Percentiles rank a stretch among this genome's conserved stretches.
Evolutionary conservation across 2,888 invertebrate species (phyloP).

Genomic region (Trachelus iudaicus): DNA sequence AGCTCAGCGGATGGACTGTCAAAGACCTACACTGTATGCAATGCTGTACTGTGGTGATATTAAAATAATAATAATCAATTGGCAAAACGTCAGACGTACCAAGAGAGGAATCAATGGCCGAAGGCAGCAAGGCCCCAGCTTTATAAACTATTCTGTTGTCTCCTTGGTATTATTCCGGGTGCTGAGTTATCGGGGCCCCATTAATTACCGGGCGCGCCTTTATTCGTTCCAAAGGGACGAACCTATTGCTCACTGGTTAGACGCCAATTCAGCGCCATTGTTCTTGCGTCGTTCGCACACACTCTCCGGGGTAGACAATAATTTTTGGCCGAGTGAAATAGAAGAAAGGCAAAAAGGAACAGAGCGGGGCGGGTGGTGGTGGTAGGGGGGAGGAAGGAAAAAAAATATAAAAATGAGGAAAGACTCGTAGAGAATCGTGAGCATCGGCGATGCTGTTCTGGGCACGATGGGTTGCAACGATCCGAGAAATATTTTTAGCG

Average conservation of each 20-base stretch:
- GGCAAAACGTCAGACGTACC: too few species aligned
- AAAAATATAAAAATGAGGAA: not conserved
- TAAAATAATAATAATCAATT: too few species aligned
- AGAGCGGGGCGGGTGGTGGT: slow-evolving; percentile 34
- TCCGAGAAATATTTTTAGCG: slow-evolving; percentile 61
- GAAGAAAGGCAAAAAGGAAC: slow-evolving; percentile 40
- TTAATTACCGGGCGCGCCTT: slow-evolving; percentile 65
- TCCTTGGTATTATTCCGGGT: slow-evolving; percentile 64
- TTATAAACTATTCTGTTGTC: slow-evolving; percentile 66
- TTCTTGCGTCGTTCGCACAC: slow-evolving; percentile 65
- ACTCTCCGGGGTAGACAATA: slow-evolving; percentile 46
- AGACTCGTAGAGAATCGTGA: not conserved
- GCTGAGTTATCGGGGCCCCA: slow-evolving; percentile 63
- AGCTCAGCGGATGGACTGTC: too few species aligned
- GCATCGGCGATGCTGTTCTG: slow-evolving; percentile 32
- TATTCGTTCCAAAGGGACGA: slow-evolving; percentile 65
- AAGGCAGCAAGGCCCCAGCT: slow-evolving; percentile 40
- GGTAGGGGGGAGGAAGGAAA: slow-evolving; percentile 16
- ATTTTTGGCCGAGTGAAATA: slow-evolving; percentile 50
- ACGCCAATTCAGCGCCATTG: slow-evolving; percentile 64
- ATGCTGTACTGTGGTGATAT: too few species aligned
- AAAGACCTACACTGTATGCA: too few species aligned
- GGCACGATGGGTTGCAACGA: slow-evolving; percentile 40
- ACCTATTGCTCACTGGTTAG: slow-evolving; percentile 66
- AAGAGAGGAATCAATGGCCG: slow-evolving; percentile 29